These are phyloP conservation scores for Typhlomys cinereus DNA, from an alignment of 2,113 vertebrate species.

Conservation along the genomic window DNA sequence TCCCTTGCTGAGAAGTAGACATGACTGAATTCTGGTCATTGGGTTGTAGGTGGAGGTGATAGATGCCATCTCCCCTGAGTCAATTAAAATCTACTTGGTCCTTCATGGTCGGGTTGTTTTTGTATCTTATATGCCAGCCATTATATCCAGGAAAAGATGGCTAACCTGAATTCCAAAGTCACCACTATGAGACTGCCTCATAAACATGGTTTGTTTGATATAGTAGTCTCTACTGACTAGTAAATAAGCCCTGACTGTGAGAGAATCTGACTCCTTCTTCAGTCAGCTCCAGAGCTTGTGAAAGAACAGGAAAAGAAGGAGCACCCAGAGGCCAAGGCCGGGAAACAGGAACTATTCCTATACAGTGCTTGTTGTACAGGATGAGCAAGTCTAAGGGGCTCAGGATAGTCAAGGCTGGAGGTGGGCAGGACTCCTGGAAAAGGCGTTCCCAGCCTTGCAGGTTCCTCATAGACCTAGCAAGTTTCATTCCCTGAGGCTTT, in stretches of 20 bases:
- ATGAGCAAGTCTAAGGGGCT: not conserved
- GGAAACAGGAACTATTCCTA: not conserved
- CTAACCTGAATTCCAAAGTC: not conserved
- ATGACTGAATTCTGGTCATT: not conserved
- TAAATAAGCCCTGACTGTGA: not conserved
- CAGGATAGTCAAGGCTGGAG: not conserved
- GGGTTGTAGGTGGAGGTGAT: not conserved
- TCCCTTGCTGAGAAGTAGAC: not conserved
- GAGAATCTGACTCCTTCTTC: not conserved
- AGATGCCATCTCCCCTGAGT: not conserved
- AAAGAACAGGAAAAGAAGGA: conserved; percentile 4
- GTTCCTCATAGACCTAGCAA: not conserved
- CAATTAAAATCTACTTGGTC: not conserved
- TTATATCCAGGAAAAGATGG: not conserved
- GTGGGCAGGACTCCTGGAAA: not conserved
- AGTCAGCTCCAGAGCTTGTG: not conserved
- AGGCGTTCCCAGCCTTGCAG: not conserved
- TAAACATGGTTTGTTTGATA: not conserved
- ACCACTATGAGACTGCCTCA: not conserved
- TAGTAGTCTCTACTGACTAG: not conserved
- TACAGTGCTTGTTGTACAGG: not conserved
- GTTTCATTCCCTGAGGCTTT: not conserved
- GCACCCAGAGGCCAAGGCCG: not conserved
- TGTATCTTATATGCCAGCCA: not conserved
- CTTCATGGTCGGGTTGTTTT: not conserved